phyloP scores from a whole-genome alignment of 2,113 vertebrate species.

The Nothobranchius furzeri region DNA sequence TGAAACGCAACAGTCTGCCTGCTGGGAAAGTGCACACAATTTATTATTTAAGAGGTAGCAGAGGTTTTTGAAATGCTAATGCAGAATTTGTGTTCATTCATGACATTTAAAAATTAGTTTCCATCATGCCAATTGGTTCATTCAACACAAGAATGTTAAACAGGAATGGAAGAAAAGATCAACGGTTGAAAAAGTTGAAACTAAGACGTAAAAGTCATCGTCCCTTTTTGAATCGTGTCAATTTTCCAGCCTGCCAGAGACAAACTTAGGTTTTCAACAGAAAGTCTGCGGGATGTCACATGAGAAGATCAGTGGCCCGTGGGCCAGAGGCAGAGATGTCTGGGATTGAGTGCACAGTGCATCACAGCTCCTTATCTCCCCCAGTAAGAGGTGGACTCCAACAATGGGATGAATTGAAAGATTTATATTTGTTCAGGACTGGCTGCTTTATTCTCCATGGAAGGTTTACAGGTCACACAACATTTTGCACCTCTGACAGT shows the following conservation, averaged over 20 bases:
- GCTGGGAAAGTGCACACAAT: too few relatives aligned
- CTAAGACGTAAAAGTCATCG: too few relatives aligned
- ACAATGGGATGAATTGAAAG: conserved; percentile 25
- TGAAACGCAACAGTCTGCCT: too few relatives aligned
- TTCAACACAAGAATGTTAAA: conserved; percentile 1
- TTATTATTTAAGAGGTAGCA: too few relatives aligned
- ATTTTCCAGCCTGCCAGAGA: not conserved
- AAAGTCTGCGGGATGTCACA: not conserved
- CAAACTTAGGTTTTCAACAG: conserved; percentile 2
- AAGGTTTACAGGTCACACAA: conserved; percentile 21
- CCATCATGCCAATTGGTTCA: conserved; percentile 11
- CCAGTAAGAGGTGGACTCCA: conserved; percentile 15
- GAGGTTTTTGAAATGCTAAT: conserved; percentile 10
- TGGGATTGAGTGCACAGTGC: conserved; percentile 23
- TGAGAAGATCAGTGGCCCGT: conserved; percentile 12
- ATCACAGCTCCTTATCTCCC: conserved; percentile 23
- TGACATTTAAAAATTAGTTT: conserved; percentile 28
- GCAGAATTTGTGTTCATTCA: conserved; percentile 14
- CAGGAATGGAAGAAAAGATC: too few relatives aligned
- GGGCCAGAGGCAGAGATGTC: conserved; percentile 22
- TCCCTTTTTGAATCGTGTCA: too few relatives aligned
- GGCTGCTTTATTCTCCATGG: conserved; percentile 19
- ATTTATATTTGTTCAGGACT: conserved; percentile 22
- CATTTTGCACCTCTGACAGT: conserved; percentile 1
- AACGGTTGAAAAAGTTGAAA: too few relatives aligned